These are phyloP conservation scores for Anas flavirostris DNA, from an alignment of 2,797 vertebrate genomes.

Conservation along the genomic window DNA sequence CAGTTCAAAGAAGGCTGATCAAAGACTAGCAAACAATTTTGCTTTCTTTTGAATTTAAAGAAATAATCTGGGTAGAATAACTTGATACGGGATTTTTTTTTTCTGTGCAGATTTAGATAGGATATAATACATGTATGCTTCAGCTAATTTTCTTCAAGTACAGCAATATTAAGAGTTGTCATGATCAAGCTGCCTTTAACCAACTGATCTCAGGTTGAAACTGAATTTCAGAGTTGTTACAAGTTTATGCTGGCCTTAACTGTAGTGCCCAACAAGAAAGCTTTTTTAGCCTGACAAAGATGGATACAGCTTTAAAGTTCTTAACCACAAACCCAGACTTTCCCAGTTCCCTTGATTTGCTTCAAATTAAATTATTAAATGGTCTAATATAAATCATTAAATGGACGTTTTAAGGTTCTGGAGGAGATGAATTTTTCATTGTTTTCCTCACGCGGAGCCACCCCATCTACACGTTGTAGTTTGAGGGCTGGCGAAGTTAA, in stretches of 20 bases:
- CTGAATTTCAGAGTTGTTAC: conserved; percentile 1
- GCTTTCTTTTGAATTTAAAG: background rate
- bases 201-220: conserved; percentile 1
- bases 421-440: conserved; percentile 49
- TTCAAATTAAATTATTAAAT: conserved; percentile 70
- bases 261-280: background rate
- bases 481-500: conserved; percentile 33
- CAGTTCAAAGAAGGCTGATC: background rate
- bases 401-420: conserved; percentile 58
- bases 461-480: conserved; percentile 32
- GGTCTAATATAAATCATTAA: conserved; percentile 66
- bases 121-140: background rate
- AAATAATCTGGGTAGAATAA: background rate
- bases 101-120: background rate
- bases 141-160: background rate
- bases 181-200: conserved; percentile 16
- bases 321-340: conserved; percentile 56
- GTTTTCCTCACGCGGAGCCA: background rate
- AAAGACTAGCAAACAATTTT: background rate
- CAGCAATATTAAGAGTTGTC: conserved; percentile 18
- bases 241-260: conserved; percentile 30
- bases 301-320: conserved; percentile 31
- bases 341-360: conserved; percentile 59
- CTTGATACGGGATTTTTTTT: background rate
- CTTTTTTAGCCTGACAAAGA: conserved; percentile 26